These are phyloP conservation scores for Salarias fasciatus DNA, from an alignment of 2,797 vertebrate genomes.

Conservation along the genomic window DNA sequence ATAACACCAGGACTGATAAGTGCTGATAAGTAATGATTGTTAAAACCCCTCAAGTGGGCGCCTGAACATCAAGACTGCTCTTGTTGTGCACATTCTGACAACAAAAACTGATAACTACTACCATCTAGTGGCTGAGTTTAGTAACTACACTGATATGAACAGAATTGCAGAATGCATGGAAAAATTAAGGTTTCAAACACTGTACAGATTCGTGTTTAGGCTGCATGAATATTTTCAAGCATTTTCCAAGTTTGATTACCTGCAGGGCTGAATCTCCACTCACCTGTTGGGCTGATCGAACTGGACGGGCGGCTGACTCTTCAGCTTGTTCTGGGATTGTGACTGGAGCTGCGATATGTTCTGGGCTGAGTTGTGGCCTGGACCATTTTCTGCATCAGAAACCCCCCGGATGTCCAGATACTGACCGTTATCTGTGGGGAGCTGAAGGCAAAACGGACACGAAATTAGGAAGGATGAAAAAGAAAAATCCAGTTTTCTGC, in stretches of 20 bases:
- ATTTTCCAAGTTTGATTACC: no score
- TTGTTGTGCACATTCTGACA: background rate
- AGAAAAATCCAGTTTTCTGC: no score
- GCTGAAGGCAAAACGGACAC: slow-evolving; percentile 35
- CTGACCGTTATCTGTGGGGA: slow-evolving; percentile 86
- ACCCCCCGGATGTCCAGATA: slow-evolving; percentile 87
- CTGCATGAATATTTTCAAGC: no score
- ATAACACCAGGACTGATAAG: background rate
- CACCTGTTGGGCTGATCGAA: slow-evolving; percentile 97
- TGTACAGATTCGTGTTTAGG: no score
- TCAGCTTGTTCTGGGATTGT: slow-evolving; percentile 83
- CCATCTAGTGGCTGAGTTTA: slow-evolving; percentile 67
- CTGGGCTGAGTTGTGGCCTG: slow-evolving; percentile 67
- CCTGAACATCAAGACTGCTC: background rate
- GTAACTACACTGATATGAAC: slow-evolving; percentile 12
- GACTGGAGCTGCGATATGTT: slow-evolving; percentile 77
- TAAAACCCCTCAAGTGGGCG: slow-evolving; percentile 14
- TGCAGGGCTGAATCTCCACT: slow-evolving; percentile 45
- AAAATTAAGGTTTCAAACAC: no score
- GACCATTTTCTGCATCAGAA: slow-evolving; percentile 67
- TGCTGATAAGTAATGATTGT: background rate
- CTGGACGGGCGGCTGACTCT: slow-evolving; percentile 82
- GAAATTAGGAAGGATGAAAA: background rate
- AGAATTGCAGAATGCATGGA: background rate
- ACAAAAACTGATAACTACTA: slow-evolving; percentile 17